Percentiles rank a stretch among this genome's conserved stretches.
phyloP scores from a whole-genome alignment of 2,888 invertebrate genomes.

The Harmothoe impar region DNA sequence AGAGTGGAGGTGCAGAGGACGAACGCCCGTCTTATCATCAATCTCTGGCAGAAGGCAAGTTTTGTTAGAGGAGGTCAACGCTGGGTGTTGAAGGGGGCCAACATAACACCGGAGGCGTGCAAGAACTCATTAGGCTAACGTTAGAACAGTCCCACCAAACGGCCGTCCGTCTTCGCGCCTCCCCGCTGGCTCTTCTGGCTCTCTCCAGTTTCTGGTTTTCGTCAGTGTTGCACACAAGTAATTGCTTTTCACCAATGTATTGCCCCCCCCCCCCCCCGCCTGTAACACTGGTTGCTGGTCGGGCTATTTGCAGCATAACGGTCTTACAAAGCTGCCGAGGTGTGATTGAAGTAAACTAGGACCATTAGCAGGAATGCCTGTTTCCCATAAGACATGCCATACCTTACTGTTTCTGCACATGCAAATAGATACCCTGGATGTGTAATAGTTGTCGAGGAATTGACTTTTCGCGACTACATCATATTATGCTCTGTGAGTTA shows the following conservation, averaged over 20 bases:
- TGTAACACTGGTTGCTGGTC: background rate
- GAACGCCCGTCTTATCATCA: background rate
- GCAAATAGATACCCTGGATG: no score
- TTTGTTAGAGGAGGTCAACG: background rate
- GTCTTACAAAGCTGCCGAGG: no score
- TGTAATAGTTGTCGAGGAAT: background rate
- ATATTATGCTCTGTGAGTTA: background rate
- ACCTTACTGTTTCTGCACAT: no score
- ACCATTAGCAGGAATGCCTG: no score
- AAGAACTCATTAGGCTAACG: slow-evolving; percentile 12
- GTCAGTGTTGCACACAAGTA: slow-evolving; percentile 2
- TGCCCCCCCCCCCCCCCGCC: background rate
- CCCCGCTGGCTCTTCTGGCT: background rate
- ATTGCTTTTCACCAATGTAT: slow-evolving; percentile 8
- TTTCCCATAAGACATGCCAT: no score
- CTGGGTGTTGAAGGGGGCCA: background rate
- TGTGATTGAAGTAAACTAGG: no score
- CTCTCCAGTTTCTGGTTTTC: slow-evolving; percentile 29
- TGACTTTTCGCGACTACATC: background rate
- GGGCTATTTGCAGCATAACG: no score
- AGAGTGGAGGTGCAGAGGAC: background rate
- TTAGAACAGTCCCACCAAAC: background rate
- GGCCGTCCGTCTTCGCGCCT: background rate
- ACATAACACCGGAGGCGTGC: slow-evolving; percentile 26
- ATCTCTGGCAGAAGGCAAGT: slow-evolving; percentile 6